These are phyloP conservation scores for Fundulus diaphanus DNA, from an alignment of 2,797 vertebrate species.

Conservation along the genomic window DNA sequence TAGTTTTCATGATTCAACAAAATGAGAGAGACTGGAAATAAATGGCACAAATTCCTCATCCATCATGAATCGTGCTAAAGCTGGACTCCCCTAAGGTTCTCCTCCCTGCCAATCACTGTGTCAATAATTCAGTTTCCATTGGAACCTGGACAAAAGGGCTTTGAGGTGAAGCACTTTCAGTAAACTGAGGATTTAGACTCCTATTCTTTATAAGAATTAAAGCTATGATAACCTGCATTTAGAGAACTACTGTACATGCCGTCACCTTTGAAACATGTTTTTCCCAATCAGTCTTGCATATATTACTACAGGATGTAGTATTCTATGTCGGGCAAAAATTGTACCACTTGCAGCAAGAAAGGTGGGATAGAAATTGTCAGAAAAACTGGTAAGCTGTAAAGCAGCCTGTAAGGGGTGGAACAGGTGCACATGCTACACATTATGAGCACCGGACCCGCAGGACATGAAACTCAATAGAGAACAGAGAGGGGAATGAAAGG, in stretches of 20 bases:
- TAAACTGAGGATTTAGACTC: neutral
- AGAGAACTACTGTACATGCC: constrained; percentile 28
- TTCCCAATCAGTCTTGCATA: constrained; percentile 63
- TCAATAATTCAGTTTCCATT: neutral
- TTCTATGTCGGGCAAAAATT: constrained; percentile 44
- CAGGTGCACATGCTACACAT: constrained; percentile 15
- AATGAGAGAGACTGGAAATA: neutral
- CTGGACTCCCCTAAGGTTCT: neutral
- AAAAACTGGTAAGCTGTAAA: constrained; percentile 28
- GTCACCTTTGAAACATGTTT: constrained; percentile 54
- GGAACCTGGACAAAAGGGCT: neutral
- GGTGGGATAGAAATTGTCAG: constrained; percentile 29
- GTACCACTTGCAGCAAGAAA: constrained; percentile 28
- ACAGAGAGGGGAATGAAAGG: constrained; percentile 39
- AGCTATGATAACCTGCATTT: constrained; percentile 18
- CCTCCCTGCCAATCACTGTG: neutral
- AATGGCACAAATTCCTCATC: neutral
- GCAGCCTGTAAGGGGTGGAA: neutral
- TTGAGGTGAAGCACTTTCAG: neutral
- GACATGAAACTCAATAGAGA: constrained; percentile 46
- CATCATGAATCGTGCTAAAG: neutral
- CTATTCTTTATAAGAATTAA: neutral
- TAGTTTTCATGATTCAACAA: neutral
- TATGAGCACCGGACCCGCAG: constrained; percentile 51
- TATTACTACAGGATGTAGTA: constrained; percentile 48